Percentiles rank a stretch among this genome's conserved stretches.
These are phyloP conservation scores for Pangasius djambal DNA, from an alignment of 2,797 vertebrate species.

Conservation along the genomic window DNA sequence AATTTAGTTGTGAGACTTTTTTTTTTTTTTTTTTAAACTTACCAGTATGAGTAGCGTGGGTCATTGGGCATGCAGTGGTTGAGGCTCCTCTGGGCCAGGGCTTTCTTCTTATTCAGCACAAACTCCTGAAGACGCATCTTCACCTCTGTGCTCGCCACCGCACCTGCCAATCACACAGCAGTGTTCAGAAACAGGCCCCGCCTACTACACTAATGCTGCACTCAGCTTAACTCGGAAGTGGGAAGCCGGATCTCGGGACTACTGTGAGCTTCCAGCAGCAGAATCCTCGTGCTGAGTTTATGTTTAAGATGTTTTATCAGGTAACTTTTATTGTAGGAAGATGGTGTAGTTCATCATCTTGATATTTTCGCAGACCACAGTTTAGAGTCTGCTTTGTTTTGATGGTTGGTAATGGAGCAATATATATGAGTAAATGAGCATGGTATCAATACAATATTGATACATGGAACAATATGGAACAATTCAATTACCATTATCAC, in stretches of 20 bases:
- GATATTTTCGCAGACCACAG: background rate
- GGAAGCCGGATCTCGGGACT: background rate
- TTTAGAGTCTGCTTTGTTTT: background rate
- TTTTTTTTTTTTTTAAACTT: slow-evolving; percentile 69
- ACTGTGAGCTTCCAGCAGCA: too few species aligned
- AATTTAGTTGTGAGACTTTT: background rate
- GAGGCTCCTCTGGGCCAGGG: slow-evolving; percentile 90
- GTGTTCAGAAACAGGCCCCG: background rate
- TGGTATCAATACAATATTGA: background rate
- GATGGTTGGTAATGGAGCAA: background rate
- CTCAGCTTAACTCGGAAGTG: background rate
- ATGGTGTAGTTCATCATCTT: background rate
- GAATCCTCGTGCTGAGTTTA: background rate
- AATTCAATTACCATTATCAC: background rate
- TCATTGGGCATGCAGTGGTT: slow-evolving; percentile 95
- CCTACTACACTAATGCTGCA: background rate
- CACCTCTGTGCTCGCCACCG: slow-evolving; percentile 96
- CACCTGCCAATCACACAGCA: slow-evolving; percentile 76
- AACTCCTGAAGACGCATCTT: slow-evolving; percentile 99
- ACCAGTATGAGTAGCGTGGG: slow-evolving; percentile 98
- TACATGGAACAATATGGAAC: background rate
- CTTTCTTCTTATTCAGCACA: slow-evolving; percentile 97
- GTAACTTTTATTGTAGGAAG: background rate
- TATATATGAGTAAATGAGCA: too few species aligned
- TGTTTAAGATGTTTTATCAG: background rate